Evolutionary conservation across 2,888 invertebrate genomes (phyloP), one percentile per base, ranked within the genome.

Genomic region (Dinocampus coccinellae): DNA sequence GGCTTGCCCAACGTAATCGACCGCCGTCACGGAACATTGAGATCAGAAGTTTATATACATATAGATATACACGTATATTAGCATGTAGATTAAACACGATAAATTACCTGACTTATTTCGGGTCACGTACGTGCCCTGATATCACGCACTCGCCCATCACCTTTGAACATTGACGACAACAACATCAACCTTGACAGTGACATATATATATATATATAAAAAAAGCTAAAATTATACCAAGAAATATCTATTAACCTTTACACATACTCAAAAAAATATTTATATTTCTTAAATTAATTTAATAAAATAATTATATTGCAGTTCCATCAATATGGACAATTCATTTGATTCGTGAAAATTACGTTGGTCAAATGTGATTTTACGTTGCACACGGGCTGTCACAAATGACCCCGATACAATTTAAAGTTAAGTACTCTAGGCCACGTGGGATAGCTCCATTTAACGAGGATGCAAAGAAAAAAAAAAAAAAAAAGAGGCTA

Each of bases 331-430:
- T 26, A 26, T 29, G 13, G 6, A n/a, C n/a, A n/a, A n/a, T n/a
- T n/a, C 7, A 7, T 13, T 33, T 13, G 58, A 34, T 34, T 13
- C 20, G 13, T 6, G 58, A 13, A 13, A 58, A 58, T 58, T 58
- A 29, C 7, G n/a, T 13, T 1, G 58, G 7, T 16, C 16, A 34
- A 58, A 20, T 42, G 34, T 11, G 36, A 39, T 57, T 66, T 66
- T 39, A 57, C 36, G 34, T 55, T 34, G 24, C 26, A 16, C 57
- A 57, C 66, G 39, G 36, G 36, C 66, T 36, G 16, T 24, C 39
- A 66, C n/a, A 36, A 70, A 60, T 73, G 76, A 73, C 76, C 76
- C 75, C 74, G 73, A 67, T 70, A 75, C 76, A 75, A 74, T 76
- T 76, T 75, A 71, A 70, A 71, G 70, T 73, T 75, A 74, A 76